Base-by-base conservation (phyloP, 2,113 vertebrate genomes). In the Thinocorus orbignyianus region DNA sequence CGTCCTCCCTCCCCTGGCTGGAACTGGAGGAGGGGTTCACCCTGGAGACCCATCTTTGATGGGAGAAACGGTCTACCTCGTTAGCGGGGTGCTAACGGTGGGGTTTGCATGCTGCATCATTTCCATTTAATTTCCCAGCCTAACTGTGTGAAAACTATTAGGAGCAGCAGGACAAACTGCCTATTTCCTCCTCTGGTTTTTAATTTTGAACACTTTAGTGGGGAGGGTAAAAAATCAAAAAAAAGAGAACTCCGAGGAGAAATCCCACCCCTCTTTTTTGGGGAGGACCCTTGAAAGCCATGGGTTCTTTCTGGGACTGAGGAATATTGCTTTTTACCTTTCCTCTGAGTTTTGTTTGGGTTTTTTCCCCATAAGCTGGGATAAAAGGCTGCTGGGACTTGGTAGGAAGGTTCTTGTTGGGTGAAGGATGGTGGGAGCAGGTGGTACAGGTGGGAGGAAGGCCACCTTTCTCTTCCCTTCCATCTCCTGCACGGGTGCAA, bases 141-240 rank as follows among this genome's bases (percentile, higher is more conserved):
- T 86, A 76, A 62, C 80, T 1, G 4, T 81, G 30, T 66, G 88
- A 95, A 88, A 95, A 91, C 69, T 86, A 19, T 72, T 68, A 48
- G 66, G 78, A 96, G 57, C 90, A 96, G 77, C 80, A 66, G 93
- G 89, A 93, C 76, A 76, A 87, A 85, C 73, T 8, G 2, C 19
- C 10, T 11, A 5, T 96, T 95, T 94, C 22, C 15, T 52, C 13
- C 17, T 84, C 35, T 9, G 15, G 35, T 58, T 88, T 77, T 86
- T 44, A 61, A 54, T 84, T 33, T 25, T 66, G 39, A 60, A 30
- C 7, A 42, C 35, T 46, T 42, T 7, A 41, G 26, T 0, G 2
- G 39, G 35, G 31, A 15, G 18, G 4, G 8, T 46, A 46, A 46
- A 46, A 46, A 18, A 5, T n/a, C n/a, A n/a, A n/a, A 12, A 17